These are phyloP conservation scores for Drosophila punjabiensis DNA, from an alignment of 1,140 invertebrate genomes.

Conservation along the genomic window DNA sequence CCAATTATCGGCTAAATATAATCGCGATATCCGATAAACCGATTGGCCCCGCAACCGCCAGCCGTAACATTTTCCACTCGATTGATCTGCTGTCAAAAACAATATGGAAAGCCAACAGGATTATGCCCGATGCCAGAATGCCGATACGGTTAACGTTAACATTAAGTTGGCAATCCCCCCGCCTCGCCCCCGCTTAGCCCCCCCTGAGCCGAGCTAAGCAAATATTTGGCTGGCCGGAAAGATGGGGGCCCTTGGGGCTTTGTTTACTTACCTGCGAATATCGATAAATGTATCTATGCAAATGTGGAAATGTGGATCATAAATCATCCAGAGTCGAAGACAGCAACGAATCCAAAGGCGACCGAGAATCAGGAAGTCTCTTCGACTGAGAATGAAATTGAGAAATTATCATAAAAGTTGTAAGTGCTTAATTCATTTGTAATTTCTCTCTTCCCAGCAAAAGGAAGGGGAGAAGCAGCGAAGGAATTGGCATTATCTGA, in stretches of 20 bases:
- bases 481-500: conserved; percentile 45
- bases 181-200: too few species aligned
- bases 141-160: conserved; percentile 26
- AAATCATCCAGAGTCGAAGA: conserved; percentile 30
- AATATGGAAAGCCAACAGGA: conserved; percentile 42
- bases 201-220: conserved; percentile 11
- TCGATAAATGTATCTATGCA: conserved; percentile 53
- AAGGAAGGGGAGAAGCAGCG: background rate
- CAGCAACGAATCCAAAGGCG: background rate
- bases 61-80: conserved; percentile 45
- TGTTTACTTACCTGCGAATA: conserved; percentile 46
- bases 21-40: conserved; percentile 45
- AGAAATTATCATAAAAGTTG: conserved; percentile 48
- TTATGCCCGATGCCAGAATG: conserved; percentile 22
- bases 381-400: conserved; percentile 10
- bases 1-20: conserved; percentile 53
- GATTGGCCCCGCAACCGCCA: conserved; percentile 28
- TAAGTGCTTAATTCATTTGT: conserved; percentile 49
- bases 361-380: background rate
- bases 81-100: conserved; percentile 50
- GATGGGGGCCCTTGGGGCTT: conserved; percentile 10
- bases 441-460: conserved; percentile 22
- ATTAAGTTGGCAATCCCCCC: conserved; percentile 1
- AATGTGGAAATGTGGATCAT: conserved; percentile 39
- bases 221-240: conserved; percentile 24